Conservation (phyloP, 92 coral and sea anemone genomes). For the Desmophyllum pertusum region DNA sequence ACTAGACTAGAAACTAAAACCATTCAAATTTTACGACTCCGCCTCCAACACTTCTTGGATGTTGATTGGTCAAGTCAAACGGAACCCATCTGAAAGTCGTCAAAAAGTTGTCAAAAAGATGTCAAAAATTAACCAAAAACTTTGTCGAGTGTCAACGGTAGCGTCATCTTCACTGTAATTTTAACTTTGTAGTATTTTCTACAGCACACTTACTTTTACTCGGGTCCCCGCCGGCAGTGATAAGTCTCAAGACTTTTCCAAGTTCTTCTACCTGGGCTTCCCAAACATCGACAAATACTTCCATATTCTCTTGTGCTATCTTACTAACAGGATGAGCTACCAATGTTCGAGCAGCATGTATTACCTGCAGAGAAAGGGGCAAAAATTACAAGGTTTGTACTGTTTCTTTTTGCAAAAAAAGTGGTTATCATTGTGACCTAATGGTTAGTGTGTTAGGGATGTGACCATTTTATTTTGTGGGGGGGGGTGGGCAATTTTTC, state of each 20-base stretch:
- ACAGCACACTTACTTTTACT: slow-evolving; percentile 77
- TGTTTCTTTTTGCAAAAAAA: neutral
- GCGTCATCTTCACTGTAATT: too few species aligned
- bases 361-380: slow-evolving; percentile 60
- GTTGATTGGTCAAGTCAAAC: too few species aligned
- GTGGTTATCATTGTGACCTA: neutral
- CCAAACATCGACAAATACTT: slow-evolving; percentile 98
- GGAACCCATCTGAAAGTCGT: too few species aligned
- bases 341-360: slow-evolving; percentile 93
- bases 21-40: too few species aligned
- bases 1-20: too few species aligned
- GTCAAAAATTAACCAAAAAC: too few species aligned
- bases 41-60: too few species aligned
- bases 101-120: too few species aligned
- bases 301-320: slow-evolving; percentile 98
- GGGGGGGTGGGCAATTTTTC: too few species aligned
- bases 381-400: neutral
- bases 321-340: slow-evolving; percentile 95
- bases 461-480: too few species aligned
- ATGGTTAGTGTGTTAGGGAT: too few species aligned
- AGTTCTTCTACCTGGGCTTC: slow-evolving; percentile 96
- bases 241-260: slow-evolving; percentile 86
- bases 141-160: too few species aligned
- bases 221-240: slow-evolving; percentile 91
- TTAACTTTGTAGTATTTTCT: neutral